Conservation (phyloP, 2,888 invertebrate genomes). For the Saturnia pavonia region DNA sequence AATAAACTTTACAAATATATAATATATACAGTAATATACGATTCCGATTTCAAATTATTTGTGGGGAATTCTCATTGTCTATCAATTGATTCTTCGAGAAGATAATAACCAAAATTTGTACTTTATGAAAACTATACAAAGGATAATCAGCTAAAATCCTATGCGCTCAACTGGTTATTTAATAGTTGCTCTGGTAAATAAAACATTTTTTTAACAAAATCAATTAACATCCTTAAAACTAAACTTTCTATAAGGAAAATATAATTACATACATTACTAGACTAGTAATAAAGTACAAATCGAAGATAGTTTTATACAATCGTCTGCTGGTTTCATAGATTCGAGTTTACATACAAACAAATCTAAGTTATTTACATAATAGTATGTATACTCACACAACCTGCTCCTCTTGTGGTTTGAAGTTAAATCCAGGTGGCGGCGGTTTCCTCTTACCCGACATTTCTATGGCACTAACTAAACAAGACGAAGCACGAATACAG, state of each 20-base stretch:
- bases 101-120: too few relatives aligned
- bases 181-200: too few relatives aligned
- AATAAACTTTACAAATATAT: too few relatives aligned
- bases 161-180: too few relatives aligned
- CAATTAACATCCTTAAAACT: not conserved
- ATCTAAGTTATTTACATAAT: constrained; percentile 6
- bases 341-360: constrained; percentile 4
- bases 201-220: not conserved
- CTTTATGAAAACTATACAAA: too few relatives aligned
- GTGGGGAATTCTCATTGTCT: too few relatives aligned
- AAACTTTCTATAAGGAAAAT: not conserved
- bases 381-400: constrained; percentile 62
- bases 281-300: not conserved
- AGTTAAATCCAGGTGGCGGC: constrained; percentile 60
- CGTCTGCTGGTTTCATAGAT: not conserved
- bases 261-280: not conserved
- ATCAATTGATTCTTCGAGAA: too few relatives aligned
- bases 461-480: constrained; percentile 30
- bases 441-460: constrained; percentile 70
- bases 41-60: too few relatives aligned
- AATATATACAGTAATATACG: too few relatives aligned
- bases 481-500: constrained; percentile 20
- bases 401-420: constrained; percentile 62
- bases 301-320: not conserved
- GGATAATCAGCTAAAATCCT: too few relatives aligned